A percentile compares a stretch with the other conserved stretches of the same genome.
Evolutionary conservation across 30 jellyfish, hydroid and myxozoan genomes (phyloP).

Genomic region (Chrysaora quinquecirrha): DNA sequence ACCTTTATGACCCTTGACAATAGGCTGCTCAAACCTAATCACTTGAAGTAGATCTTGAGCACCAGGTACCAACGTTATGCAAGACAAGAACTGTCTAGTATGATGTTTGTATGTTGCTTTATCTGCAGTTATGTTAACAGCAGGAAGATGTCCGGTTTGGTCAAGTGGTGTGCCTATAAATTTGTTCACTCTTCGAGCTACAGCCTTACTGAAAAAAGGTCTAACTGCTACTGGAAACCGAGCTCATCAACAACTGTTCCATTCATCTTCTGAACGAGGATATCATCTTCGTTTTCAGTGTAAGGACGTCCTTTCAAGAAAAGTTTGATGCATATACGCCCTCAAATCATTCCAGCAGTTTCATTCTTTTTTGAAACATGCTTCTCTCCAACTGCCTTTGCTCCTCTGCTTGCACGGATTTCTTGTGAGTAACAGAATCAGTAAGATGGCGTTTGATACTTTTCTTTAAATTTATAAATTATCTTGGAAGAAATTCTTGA

Average conservation of each 20-base stretch:
- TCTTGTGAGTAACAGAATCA: conserved; percentile 43
- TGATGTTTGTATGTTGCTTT: conserved; percentile 49
- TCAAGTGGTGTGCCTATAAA: conserved; percentile 32
- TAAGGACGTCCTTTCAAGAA: too few species aligned
- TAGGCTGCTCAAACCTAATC: conserved; percentile 36
- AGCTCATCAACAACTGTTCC: too few species aligned
- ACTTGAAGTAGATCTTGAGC: conserved; percentile 26
- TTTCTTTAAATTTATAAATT: conserved; percentile 44
- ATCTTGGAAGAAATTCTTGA: conserved; percentile 41
- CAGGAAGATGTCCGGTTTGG: conserved; percentile 50
- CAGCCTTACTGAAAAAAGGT: too few species aligned
- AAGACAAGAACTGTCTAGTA: conserved; percentile 44
- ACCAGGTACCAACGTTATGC: conserved; percentile 53
- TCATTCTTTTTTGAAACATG: conserved; percentile 31
- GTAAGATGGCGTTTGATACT: conserved; percentile 30
- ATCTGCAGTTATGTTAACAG: conserved; percentile 45
- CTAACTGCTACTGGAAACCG: too few species aligned
- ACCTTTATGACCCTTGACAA: conserved; percentile 43
- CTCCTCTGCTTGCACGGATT: conserved; percentile 28
- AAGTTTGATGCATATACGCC: too few species aligned
- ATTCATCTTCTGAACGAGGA: too few species aligned
- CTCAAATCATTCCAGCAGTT: conserved; percentile 27
- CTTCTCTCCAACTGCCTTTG: conserved; percentile 50
- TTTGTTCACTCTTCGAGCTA: conserved; percentile 21
- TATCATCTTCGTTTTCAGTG: too few species aligned